phyloP scores from a whole-genome alignment of 2,888 invertebrate species.

The Stenichneumon culpator region DNA sequence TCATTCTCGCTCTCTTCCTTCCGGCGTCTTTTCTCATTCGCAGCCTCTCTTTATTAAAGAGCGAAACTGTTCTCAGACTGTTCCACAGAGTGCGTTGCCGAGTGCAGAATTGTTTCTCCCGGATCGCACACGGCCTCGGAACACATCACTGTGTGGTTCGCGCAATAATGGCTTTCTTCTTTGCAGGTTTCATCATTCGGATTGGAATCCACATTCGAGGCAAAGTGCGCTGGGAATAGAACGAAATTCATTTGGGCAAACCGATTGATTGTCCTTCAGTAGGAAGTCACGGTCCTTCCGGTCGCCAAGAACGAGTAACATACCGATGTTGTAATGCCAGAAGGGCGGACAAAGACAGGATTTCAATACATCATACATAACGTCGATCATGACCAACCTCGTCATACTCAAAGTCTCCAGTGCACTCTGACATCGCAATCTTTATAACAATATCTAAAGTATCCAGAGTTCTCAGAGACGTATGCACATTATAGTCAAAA shows the following conservation, averaged over 20 bases:
- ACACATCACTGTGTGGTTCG: neutral
- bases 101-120: neutral
- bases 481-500: too few species aligned
- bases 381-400: too few species aligned
- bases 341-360: too few species aligned
- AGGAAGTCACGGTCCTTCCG: neutral
- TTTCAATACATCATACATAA: too few species aligned
- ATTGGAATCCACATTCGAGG: neutral
- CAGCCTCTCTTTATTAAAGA: constrained; percentile 27
- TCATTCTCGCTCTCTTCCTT: constrained; percentile 13
- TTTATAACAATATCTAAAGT: too few species aligned
- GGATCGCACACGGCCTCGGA: constrained; percentile 44
- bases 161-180: neutral
- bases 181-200: neutral
- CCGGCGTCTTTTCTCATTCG: neutral
- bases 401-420: too few species aligned
- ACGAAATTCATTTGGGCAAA: neutral
- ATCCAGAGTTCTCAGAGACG: too few species aligned
- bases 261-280: neutral
- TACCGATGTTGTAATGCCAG: too few species aligned
- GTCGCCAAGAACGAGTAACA: neutral
- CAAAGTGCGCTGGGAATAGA: neutral
- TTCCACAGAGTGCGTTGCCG: neutral
- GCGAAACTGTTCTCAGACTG: constrained; percentile 1
- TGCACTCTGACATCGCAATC: too few species aligned